Conservation (phyloP, 92 coral and sea anemone species). For the Siderastrea radians region DNA sequence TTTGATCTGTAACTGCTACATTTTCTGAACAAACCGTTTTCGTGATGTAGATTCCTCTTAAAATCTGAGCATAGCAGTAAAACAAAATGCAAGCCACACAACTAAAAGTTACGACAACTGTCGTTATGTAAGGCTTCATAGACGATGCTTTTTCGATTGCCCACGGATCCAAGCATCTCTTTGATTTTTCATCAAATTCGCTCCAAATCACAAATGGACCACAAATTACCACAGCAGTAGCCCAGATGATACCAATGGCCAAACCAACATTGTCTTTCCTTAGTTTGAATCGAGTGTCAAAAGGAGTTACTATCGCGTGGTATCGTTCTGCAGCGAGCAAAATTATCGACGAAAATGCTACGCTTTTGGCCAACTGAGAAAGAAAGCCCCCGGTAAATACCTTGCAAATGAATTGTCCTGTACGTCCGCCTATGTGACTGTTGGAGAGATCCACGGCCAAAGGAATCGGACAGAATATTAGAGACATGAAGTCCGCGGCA, state of each 20-base stretch:
- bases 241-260: slow-evolving; percentile 5
- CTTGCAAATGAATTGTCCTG: slow-evolving; percentile 9
- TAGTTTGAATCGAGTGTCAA: background rate
- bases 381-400: background rate
- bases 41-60: slow-evolving; percentile 14
- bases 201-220: background rate
- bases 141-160: slow-evolving; percentile 3
- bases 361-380: background rate
- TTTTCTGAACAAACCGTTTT: slow-evolving; percentile 6
- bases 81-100: background rate
- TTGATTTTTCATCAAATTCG: background rate
- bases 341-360: background rate
- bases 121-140: background rate
- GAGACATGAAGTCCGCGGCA: slow-evolving; percentile 15
- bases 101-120: background rate
- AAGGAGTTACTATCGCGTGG: background rate
- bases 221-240: background rate
- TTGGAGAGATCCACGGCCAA: background rate
- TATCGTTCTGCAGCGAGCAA: slow-evolving; percentile 15
- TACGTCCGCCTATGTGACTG: background rate
- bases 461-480: slow-evolving; percentile 7
- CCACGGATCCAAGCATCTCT: background rate
- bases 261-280: slow-evolving; percentile 2
- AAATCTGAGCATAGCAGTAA: slow-evolving; percentile 11
- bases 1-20: background rate